Percentiles rank a stretch among this genome's conserved stretches.
Conservation (phyloP, 2,797 vertebrate species). For the Tinamus major region DNA sequence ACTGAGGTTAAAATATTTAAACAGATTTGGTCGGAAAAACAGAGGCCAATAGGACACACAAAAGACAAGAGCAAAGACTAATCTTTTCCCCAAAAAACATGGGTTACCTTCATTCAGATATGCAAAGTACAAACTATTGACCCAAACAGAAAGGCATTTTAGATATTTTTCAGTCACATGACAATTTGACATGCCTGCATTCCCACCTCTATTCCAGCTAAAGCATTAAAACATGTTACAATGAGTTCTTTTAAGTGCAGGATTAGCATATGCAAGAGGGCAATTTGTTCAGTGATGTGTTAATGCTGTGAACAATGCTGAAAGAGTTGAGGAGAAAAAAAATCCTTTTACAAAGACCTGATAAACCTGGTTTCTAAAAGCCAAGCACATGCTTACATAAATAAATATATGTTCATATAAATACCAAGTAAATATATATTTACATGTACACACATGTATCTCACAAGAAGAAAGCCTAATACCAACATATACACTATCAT, state of each 20-base stretch:
- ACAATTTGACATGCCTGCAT: constrained; percentile 79
- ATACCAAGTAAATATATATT: background rate
- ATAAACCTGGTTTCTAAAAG: constrained; percentile 82
- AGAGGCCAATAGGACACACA: constrained; percentile 40
- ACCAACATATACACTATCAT: background rate
- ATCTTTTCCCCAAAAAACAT: constrained; percentile 74
- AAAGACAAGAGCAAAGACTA: constrained; percentile 65
- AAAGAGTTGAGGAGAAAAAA: constrained; percentile 68
- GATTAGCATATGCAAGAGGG: constrained; percentile 88
- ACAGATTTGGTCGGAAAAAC: constrained; percentile 63
- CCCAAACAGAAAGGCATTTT: constrained; percentile 86
- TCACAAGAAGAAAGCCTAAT: background rate
- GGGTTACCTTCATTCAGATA: constrained; percentile 81
- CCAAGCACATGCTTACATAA: constrained; percentile 42
- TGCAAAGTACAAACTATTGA: constrained; percentile 85
- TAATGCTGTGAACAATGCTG: constrained; percentile 89
- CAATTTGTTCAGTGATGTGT: constrained; percentile 95
- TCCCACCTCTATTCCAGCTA: constrained; percentile 81
- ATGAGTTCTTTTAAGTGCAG: constrained; percentile 89
- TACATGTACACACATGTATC: fast-evolving
- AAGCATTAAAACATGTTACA: constrained; percentile 88
- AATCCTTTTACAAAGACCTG: constrained; percentile 69
- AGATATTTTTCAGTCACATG: constrained; percentile 87
- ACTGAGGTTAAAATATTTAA: constrained; percentile 61
- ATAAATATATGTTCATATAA: constrained; percentile 28